A percentile compares a stretch with the other conserved stretches of the same genome.
These are phyloP conservation scores for Meloidogyne chitwoodi DNA, from an alignment of 1,140 invertebrate species.

Conservation along the genomic window DNA sequence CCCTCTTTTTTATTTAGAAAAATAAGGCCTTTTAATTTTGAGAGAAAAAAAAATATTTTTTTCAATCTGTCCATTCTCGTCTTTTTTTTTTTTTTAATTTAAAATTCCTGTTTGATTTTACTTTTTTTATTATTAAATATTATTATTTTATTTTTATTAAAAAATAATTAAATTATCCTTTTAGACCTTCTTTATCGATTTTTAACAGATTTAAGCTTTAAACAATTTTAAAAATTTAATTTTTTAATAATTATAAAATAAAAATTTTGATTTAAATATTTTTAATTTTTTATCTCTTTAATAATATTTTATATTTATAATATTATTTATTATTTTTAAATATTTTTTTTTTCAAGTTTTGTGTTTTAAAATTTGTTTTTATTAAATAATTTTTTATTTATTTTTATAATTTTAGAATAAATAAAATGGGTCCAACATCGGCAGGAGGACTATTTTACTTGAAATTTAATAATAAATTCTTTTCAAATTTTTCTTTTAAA, in stretches of 20 bases:
- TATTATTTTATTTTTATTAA: not conserved
- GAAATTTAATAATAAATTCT: not conserved
- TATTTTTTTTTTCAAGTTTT: no score
- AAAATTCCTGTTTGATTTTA: not conserved
- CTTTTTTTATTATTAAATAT: not conserved
- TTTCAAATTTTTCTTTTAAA: not conserved
- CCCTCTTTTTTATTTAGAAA: no score
- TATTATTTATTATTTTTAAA: not conserved
- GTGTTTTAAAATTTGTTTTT: no score
- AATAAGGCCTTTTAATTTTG: no score
- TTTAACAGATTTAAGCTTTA: no score
- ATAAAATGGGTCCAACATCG: not conserved
- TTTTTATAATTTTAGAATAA: not conserved
- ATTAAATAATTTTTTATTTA: not conserved
- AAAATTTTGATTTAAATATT: no score
- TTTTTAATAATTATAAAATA: no score
- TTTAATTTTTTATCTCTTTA: no score
- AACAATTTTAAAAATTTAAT: no score
- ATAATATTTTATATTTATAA: no score
- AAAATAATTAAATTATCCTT: not conserved
- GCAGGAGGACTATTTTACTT: not conserved
- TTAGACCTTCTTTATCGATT: no score
- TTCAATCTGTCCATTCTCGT: not conserved
- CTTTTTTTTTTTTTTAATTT: not conserved
- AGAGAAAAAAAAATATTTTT: not conserved